Evolutionary conservation across 2,797 vertebrate genomes (phyloP).

Genomic region (Lycodopsis pacificus): DNA sequence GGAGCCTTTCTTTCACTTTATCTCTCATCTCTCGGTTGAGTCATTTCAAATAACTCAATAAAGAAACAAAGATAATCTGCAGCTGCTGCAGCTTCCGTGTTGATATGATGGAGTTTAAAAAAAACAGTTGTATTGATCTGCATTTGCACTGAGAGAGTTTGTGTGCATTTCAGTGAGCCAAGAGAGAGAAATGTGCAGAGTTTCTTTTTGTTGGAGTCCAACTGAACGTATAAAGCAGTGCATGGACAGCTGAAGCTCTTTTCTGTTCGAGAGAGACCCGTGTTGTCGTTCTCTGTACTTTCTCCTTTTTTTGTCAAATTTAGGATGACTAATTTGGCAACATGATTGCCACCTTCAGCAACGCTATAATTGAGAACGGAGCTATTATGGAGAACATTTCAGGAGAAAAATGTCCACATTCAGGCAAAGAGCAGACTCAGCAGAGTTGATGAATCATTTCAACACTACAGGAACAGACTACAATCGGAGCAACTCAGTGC

Average conservation of each 20-base stretch:
- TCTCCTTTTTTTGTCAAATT: slow-evolving; percentile 49
- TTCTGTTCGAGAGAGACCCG: slow-evolving; percentile 7
- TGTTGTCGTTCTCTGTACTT: slow-evolving; percentile 41
- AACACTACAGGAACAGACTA: slow-evolving; percentile 63
- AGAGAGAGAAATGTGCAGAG: slow-evolving; percentile 14
- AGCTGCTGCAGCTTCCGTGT: slow-evolving; percentile 37
- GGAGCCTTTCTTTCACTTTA: slow-evolving; percentile 58
- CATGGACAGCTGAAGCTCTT: slow-evolving; percentile 14
- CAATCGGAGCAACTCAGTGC: slow-evolving; percentile 55
- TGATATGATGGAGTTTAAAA: slow-evolving; percentile 35
- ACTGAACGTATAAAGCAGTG: slow-evolving; percentile 7
- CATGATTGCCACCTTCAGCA: slow-evolving; percentile 74
- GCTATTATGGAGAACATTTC: slow-evolving; percentile 61
- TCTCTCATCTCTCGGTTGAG: slow-evolving; percentile 49
- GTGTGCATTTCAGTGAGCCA: slow-evolving; percentile 11
- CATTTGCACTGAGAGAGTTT: slow-evolving; percentile 4
- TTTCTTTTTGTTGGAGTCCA: slow-evolving; percentile 23
- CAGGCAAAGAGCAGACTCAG: slow-evolving; percentile 70
- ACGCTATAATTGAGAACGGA: slow-evolving; percentile 55
- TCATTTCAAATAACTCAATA: slow-evolving; percentile 59
- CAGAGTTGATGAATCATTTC: slow-evolving; percentile 78
- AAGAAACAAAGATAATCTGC: slow-evolving; percentile 66
- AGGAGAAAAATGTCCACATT: slow-evolving; percentile 71
- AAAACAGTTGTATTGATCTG: slow-evolving; percentile 47
- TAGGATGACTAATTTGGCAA: slow-evolving; percentile 68